Evolutionary conservation across 2,888 invertebrate species (phyloP).

Genomic region (Ennomos erosarius): DNA sequence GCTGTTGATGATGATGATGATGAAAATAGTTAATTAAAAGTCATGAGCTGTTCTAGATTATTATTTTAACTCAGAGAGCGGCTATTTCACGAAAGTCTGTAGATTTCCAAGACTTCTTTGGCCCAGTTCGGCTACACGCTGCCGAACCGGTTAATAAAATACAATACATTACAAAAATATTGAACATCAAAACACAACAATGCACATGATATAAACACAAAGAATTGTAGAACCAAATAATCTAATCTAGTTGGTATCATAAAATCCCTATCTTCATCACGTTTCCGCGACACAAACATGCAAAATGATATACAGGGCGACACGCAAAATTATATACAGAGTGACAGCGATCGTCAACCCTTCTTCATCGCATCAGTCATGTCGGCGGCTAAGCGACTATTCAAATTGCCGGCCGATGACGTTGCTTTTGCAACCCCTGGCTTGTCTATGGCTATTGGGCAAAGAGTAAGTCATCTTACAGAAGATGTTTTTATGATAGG

Average conservation of each 20-base stretch:
- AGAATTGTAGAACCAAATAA: too few species aligned
- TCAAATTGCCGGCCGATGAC: slow-evolving; percentile 84
- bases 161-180: too few species aligned
- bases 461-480: slow-evolving; percentile 44
- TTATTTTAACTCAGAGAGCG: too few species aligned
- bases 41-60: too few species aligned
- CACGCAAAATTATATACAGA: slow-evolving; percentile 75
- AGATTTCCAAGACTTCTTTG: too few species aligned
- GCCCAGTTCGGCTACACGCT: too few species aligned
- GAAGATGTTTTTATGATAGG: not conserved
- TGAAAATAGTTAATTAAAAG: too few species aligned
- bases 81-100: too few species aligned
- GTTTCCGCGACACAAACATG: slow-evolving; percentile 17
- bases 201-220: too few species aligned
- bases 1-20: too few species aligned
- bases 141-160: too few species aligned
- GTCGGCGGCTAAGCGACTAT: slow-evolving; percentile 80
- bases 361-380: slow-evolving; percentile 84
- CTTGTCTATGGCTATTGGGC: slow-evolving; percentile 66
- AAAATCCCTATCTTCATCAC: slow-evolving; percentile 6
- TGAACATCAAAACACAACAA: too few species aligned
- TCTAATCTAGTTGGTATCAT: not conserved
- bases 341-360: slow-evolving; percentile 77
- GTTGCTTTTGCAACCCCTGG: slow-evolving; percentile 81
- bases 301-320: slow-evolving; percentile 44